Base-by-base conservation (phyloP, 2,888 invertebrate species). In the Pseudococcus longispinus region DNA sequence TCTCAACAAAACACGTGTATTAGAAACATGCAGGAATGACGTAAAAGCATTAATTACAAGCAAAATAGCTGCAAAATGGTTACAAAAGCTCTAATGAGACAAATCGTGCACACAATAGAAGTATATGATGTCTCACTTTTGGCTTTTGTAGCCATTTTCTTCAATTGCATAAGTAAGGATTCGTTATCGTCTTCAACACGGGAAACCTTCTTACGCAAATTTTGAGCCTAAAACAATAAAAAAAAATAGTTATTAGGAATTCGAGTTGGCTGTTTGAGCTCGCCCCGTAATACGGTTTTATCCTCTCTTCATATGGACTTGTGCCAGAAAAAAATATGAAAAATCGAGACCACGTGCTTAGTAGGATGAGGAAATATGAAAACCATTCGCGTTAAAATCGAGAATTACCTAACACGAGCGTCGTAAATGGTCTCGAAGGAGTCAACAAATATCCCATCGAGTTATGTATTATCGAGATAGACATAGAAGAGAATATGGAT, bases 171-270 rank as follows among this genome's bases (percentile, higher is more conserved):
- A 92, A 96, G 95, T 92, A 98, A 93, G 89, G 96, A 96, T 92
- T 98, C 98, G 93, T 98, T 98, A 93, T 98, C 98, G 91, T 97
- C 97, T 92, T 98, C 98, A 91, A 98, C 94, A 90, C 97, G 95
- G 90, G 95, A 94, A 90, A 97, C 94, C 92, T 96, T 96, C 93
- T 95, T 96, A 92, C 96, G 94, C 91, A 96, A 93, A 92, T 94
- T 95, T 93, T 95, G 94, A 91, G 94, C 95, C 95, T 96, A 94
- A 91, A 94, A 90, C 90, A 89, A 37, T 37, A 37, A 37, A 90
- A 88, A 1, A 80, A 90, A 23, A 84, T 37, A 32, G 42, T 84
- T 83, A 83, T 82, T 82, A 74, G 32, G 83, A 46, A 51, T 51
- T 51, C 42, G 42, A n/a, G 11, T 9, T n/a, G 15, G 42, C 11